Percentiles rank a stretch among this genome's conserved stretches.
phyloP scores from a whole-genome alignment of 2,113 vertebrate species.

The Lasiurus borealis region DNA sequence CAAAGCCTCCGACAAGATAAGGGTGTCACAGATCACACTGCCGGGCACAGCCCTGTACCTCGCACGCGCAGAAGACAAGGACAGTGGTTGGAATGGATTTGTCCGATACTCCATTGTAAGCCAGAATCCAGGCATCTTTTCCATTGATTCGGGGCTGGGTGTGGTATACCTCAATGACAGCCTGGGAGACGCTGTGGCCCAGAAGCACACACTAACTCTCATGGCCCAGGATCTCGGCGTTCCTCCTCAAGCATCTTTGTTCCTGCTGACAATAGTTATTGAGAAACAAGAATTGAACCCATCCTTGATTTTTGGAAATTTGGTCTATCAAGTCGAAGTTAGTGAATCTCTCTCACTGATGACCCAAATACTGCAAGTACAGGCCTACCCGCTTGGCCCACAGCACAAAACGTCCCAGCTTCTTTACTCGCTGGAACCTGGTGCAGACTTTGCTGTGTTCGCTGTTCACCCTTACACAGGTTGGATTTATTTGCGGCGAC shows the following conservation, averaged over 20 bases:
- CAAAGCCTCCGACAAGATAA: conserved; percentile 83
- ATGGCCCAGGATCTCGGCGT: conserved; percentile 90
- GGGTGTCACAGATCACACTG: conserved; percentile 84
- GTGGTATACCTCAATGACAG: conserved; percentile 88
- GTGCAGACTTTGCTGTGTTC: conserved; percentile 85
- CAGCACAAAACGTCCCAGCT: background rate
- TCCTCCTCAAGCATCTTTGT: conserved; percentile 86
- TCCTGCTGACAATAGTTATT: conserved; percentile 87
- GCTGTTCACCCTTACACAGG: conserved; percentile 89
- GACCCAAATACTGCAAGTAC: conserved; percentile 89
- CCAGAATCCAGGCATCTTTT: conserved; percentile 83
- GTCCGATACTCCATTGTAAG: conserved; percentile 88
- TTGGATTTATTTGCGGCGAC: conserved; percentile 90
- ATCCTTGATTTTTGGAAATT: conserved; percentile 90
- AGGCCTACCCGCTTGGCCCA: conserved; percentile 81
- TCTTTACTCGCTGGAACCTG: conserved; percentile 87
- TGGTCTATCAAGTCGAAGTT: conserved; percentile 93
- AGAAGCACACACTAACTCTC: conserved; percentile 85
- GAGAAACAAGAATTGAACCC: conserved; percentile 83
- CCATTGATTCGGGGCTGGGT: conserved; percentile 88
- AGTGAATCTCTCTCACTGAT: conserved; percentile 88
- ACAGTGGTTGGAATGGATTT: conserved; percentile 90
- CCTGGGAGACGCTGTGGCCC: conserved; percentile 74
- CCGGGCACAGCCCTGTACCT: conserved; percentile 92
- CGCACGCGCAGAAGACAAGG: conserved; percentile 93